A percentile compares a stretch with the other conserved stretches of the same genome.
phyloP scores from a whole-genome alignment of 2,113 vertebrate species.

The Leucoraja erinaceus region DNA sequence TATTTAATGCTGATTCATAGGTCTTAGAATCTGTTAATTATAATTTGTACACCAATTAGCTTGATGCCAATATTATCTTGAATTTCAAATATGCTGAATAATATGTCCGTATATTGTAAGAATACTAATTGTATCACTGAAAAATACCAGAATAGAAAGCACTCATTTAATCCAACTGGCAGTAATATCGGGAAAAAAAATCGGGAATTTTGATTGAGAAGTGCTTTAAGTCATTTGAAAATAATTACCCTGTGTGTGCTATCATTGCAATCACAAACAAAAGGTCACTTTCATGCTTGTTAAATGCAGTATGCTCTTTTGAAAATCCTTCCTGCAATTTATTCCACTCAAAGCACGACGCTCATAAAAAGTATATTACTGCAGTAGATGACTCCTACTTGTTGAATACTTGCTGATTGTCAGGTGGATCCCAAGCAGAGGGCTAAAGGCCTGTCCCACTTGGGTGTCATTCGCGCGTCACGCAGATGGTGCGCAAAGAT shows the following conservation, averaged over 20 bases:
- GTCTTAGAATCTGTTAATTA: not conserved
- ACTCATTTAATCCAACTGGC: not conserved
- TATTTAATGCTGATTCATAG: not conserved
- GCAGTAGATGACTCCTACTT: no score
- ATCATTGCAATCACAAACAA: not conserved
- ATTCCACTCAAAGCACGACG: no score
- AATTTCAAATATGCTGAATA: not conserved
- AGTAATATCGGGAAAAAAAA: not conserved
- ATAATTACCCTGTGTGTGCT: not conserved
- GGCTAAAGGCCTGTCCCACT: no score
- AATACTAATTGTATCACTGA: not conserved
- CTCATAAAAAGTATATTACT: no score
- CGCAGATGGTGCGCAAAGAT: no score
- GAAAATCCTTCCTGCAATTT: not conserved
- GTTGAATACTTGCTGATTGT: not conserved
- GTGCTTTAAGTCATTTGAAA: not conserved
- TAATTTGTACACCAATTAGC: not conserved
- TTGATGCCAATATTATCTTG: not conserved
- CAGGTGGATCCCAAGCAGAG: not conserved
- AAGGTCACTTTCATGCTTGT: not conserved
- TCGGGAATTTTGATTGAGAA: not conserved
- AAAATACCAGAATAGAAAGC: not conserved
- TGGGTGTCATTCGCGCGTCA: no score
- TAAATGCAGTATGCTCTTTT: not conserved
- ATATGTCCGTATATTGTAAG: not conserved